Conservation (phyloP, 30 jellyfish, hydroid and myxozoan genomes). For the Nemopilema nomurai region DNA sequence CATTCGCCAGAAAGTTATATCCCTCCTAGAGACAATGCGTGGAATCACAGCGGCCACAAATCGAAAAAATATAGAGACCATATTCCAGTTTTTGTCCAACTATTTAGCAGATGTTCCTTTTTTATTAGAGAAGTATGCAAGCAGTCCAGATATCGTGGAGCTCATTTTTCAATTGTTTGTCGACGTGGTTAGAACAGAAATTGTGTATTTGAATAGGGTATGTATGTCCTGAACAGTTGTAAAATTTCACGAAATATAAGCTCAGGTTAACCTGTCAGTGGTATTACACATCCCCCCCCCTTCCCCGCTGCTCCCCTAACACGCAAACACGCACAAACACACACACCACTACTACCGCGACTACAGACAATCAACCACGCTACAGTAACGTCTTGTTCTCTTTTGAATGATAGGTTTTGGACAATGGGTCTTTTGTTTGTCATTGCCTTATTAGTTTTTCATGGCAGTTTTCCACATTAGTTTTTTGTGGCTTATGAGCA, state of each 20-base stretch:
- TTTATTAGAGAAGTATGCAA: slow-evolving; percentile 62
- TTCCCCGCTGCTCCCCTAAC: no score
- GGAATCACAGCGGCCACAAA: slow-evolving; percentile 78
- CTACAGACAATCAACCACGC: no score
- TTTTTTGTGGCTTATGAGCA: no score
- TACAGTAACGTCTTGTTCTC: no score
- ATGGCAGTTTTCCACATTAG: no score
- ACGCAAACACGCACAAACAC: no score
- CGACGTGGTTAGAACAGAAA: slow-evolving; percentile 82
- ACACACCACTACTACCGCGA: no score
- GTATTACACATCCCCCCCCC: no score
- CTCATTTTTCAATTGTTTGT: slow-evolving; percentile 77
- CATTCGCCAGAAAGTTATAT: slow-evolving; percentile 57
- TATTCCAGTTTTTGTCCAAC: slow-evolving; percentile 61
- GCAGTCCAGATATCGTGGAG: slow-evolving; percentile 80
- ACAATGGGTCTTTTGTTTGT: no score
- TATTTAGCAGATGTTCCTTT: slow-evolving; percentile 61
- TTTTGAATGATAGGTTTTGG: no score
- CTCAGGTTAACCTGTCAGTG: no score
- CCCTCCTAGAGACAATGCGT: slow-evolving; percentile 84
- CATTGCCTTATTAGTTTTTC: no score
- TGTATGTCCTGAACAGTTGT: neutral
- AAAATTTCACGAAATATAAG: neutral
- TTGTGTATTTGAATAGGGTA: slow-evolving; percentile 72
- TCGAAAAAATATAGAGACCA: slow-evolving; percentile 33